Evolutionary conservation across 2,888 invertebrate genomes (phyloP), one percentile per base, ranked within the genome.

Genomic region (Calameuta idolon): DNA sequence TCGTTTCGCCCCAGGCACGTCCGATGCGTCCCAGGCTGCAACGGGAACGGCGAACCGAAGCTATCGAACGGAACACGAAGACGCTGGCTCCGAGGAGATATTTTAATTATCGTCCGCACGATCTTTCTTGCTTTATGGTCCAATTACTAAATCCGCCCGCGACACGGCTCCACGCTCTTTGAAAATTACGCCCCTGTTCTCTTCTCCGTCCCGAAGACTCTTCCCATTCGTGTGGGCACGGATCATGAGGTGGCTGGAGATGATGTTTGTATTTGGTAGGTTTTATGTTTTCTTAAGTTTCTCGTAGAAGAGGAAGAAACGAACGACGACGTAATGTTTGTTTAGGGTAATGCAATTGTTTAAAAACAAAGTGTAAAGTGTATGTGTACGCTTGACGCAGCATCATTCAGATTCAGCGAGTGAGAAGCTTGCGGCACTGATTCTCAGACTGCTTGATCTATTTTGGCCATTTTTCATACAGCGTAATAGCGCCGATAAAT

Each of bases 401-500:
- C 23, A 23, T 55, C 55, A 55, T 55, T 55, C 55, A 23, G 55
- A 55, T 55, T 55, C 55, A 23, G 23, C 55, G 23, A 55, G 23
- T 55, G 23, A 55, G 55, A 55, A 55, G 23, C 23, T 55, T 55
- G 55, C 55, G 55, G 55, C 23, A 55, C 55, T 55, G 55, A 55
- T 55, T 55, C 55, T 55, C 81, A 76, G 81, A 81, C 77, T 81
- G 81, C 81, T 83, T 87, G 87, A 87, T 87, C 87, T 87, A 88
- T 86, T 88, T 88, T 84, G 82, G 83, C 87, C 86, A 87, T 88
- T 89, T 88, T 88, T 87, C 89, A 87, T 84, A 84, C 81, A 83
- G 81, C 81, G 85, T 87, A 89, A 89, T 87, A 87, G 87, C 85
- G 79, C 79, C 86, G 83, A 89, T 90, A 90, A 89, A 89, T 90